Percentiles rank a stretch among this genome's conserved stretches.
phyloP scores from a whole-genome alignment of 2,797 vertebrate species.

The Catharus ustulatus region DNA sequence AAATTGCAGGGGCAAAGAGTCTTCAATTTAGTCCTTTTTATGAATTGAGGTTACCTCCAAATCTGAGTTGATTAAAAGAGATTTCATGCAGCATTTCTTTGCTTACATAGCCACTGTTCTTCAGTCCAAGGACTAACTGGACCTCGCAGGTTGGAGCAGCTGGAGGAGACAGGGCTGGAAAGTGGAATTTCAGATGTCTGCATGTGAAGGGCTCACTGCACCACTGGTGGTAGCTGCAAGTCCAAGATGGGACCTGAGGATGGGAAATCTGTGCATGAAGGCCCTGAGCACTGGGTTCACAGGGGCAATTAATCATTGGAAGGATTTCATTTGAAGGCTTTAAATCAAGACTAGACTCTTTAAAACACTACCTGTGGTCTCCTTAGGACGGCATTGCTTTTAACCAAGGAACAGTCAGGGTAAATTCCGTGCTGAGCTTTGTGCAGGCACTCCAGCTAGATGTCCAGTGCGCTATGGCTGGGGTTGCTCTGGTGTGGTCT shows the following conservation, averaged over 20 bases:
- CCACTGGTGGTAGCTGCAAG: not conserved
- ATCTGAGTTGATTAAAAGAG: not conserved
- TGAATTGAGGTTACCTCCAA: not conserved
- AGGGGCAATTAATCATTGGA: not conserved
- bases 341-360: not conserved
- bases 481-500: not conserved
- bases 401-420: not conserved
- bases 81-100: not conserved
- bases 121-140: not conserved
- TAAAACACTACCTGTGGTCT: not conserved
- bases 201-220: fast-evolving
- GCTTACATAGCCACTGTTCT: not conserved
- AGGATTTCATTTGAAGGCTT: not conserved
- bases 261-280: not conserved
- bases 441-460: not conserved
- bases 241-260: not conserved
- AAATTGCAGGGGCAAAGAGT: not conserved
- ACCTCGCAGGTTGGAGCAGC: not conserved
- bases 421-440: not conserved
- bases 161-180: not conserved
- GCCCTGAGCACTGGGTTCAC: not conserved
- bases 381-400: not conserved
- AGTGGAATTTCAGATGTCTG: not conserved
- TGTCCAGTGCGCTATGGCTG: fast-evolving
- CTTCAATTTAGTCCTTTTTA: not conserved